These are phyloP conservation scores for Geothlypis trichas DNA, from an alignment of 2,113 vertebrate species.

Conservation along the genomic window DNA sequence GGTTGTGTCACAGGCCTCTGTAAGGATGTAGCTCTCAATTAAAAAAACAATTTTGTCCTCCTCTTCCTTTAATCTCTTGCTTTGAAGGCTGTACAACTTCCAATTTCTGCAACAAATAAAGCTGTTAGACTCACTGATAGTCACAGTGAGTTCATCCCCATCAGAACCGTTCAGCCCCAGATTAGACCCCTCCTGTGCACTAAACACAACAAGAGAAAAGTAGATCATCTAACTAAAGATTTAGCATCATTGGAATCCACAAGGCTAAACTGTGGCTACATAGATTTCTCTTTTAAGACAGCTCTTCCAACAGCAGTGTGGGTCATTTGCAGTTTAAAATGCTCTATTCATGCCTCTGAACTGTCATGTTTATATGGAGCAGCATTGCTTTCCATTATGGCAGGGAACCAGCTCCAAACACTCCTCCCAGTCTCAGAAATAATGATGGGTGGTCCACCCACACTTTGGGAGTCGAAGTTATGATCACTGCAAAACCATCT, in stretches of 20 bases:
- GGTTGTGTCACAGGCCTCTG: not conserved
- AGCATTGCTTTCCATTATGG: not conserved
- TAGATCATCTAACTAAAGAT: not conserved
- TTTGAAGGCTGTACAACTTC: not conserved
- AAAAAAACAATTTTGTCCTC: not conserved
- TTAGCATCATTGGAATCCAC: not conserved
- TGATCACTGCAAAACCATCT: not conserved
- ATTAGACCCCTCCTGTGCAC: not conserved
- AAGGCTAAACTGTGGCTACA: not conserved
- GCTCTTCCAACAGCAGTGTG: not conserved
- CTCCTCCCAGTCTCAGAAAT: not conserved
- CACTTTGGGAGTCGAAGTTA: not conserved
- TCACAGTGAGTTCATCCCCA: not conserved
- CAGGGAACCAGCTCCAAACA: not conserved
- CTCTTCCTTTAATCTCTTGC: not conserved
- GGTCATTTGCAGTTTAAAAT: not conserved
- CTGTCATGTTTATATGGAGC: not conserved
- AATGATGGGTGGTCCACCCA: rapidly evolving
- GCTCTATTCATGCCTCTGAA: not conserved
- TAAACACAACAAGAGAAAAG: not conserved
- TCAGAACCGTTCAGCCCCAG: not conserved
- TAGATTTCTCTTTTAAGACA: not conserved
- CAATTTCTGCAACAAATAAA: slow-evolving; percentile 4
- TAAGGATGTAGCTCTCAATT: not conserved
- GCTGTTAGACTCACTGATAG: not conserved